Percentiles rank a stretch among this genome's conserved stretches.
Evolutionary conservation across 2,113 vertebrate genomes (phyloP).

Genomic region (Macquaria ambigua): DNA sequence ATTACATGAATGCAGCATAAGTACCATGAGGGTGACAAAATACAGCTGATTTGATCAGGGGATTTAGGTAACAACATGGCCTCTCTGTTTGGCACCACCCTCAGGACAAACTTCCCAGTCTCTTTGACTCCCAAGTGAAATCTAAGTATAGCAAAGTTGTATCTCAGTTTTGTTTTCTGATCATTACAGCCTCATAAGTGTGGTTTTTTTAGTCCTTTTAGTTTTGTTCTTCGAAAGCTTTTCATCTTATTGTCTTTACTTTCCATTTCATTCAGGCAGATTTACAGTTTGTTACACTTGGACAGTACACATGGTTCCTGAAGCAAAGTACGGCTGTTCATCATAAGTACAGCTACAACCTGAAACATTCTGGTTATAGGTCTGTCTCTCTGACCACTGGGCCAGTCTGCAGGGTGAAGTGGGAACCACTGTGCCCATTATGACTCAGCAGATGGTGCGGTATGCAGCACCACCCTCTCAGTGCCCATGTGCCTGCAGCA

Average conservation of each 20-base stretch:
- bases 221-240: slow-evolving; percentile 2
- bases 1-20: neutral
- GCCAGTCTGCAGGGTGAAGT: slow-evolving; percentile 28
- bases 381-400: slow-evolving; percentile 29
- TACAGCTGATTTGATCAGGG: neutral
- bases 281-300: slow-evolving; percentile 38
- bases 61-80: neutral
- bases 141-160: neutral
- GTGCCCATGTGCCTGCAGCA: slow-evolving; percentile 44
- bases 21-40: neutral
- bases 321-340: neutral
- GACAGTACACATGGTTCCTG: neutral
- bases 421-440: slow-evolving; percentile 47
- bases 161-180: slow-evolving; percentile 6
- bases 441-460: slow-evolving; percentile 70
- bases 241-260: neutral
- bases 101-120: neutral
- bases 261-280: slow-evolving; percentile 10
- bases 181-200: slow-evolving; percentile 9
- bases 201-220: neutral
- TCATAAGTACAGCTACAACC: neutral
- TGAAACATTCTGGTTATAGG: neutral
- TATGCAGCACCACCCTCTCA: slow-evolving; percentile 46
- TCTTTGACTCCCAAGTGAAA: slow-evolving; percentile 1
- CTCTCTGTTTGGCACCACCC: neutral